phyloP scores from a whole-genome alignment of 2,113 vertebrate species.

The Cebidichthys violaceus region DNA sequence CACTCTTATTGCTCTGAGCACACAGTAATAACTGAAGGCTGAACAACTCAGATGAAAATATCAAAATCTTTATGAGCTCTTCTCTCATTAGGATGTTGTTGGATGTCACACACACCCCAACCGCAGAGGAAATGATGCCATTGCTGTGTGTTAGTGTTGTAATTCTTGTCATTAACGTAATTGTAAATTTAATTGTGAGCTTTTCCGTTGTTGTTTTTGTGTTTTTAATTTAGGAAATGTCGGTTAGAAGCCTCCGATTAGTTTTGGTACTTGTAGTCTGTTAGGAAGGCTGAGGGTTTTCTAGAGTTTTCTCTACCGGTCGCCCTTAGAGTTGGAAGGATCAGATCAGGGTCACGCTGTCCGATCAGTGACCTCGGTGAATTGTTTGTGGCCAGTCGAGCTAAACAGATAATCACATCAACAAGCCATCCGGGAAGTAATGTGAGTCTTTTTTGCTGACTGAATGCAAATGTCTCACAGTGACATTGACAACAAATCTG shows the following conservation, averaged over 20 bases:
- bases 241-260: neutral
- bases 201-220: neutral
- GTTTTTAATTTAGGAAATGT: neutral
- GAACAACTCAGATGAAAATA: conserved; percentile 17
- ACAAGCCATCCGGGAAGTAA: neutral
- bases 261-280: neutral
- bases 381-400: neutral
- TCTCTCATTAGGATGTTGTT: neutral
- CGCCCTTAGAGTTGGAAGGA: neutral
- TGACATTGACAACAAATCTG: neutral
- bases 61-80: conserved; percentile 12
- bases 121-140: neutral
- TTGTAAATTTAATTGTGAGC: too few relatives aligned
- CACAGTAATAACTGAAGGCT: conserved; percentile 25
- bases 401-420: neutral
- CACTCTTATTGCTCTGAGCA: conserved; percentile 15
- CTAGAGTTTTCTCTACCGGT: neutral
- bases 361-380: neutral
- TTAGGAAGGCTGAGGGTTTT: neutral
- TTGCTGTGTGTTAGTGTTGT: neutral
- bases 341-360: neutral
- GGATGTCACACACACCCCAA: neutral
- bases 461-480: neutral
- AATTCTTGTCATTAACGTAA: too few relatives aligned
- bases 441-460: neutral